A percentile compares a stretch with the other conserved stretches of the same genome.
These are phyloP conservation scores for Falco columbarius DNA, from an alignment of 2,797 vertebrate genomes.

Conservation along the genomic window DNA sequence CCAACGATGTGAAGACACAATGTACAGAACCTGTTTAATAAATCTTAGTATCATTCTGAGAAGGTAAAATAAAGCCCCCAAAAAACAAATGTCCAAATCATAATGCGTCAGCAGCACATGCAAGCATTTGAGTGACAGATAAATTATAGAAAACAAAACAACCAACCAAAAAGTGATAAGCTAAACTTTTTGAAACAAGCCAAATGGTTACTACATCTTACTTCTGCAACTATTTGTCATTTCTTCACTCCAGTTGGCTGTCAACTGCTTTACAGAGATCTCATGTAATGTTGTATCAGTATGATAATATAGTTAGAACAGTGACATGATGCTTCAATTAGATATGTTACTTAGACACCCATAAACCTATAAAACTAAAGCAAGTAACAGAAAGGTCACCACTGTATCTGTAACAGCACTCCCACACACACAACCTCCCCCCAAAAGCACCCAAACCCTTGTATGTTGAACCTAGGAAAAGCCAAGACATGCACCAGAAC, in stretches of 20 bases:
- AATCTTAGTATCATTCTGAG: not conserved
- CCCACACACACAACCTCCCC: too few species aligned
- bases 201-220: not conserved
- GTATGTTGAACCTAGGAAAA: not conserved
- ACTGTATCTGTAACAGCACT: not conserved
- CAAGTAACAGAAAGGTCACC: not conserved
- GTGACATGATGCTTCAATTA: not conserved
- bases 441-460: not conserved
- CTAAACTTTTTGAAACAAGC: not conserved
- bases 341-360: not conserved
- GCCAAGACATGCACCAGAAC: not conserved
- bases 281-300: not conserved
- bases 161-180: not conserved
- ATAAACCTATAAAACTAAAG: not conserved
- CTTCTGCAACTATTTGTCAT: not conserved
- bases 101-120: not conserved
- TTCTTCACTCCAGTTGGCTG: not conserved
- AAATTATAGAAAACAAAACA: not conserved
- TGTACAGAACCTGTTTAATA: not conserved
- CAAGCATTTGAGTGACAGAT: not conserved
- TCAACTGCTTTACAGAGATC: not conserved
- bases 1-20: not conserved
- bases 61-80: fast-evolving
- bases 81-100: not conserved
- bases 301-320: not conserved